phyloP scores from a whole-genome alignment of 2,797 vertebrate species.

The Rhinatrema bivittatum region DNA sequence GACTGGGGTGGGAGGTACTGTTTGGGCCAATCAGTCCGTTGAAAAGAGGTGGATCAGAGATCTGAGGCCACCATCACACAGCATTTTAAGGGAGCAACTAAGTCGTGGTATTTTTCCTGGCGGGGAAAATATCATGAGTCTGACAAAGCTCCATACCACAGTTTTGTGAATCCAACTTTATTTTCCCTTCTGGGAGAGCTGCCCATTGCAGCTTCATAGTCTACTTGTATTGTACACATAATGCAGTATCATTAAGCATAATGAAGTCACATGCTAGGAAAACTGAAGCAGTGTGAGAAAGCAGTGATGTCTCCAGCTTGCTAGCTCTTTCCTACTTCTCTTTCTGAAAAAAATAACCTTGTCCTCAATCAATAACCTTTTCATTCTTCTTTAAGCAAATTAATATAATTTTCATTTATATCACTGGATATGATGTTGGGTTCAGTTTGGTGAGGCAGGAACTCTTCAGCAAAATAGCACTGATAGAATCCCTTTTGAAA shows the following conservation, averaged over 20 bases:
- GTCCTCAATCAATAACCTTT: slow-evolving; percentile 12
- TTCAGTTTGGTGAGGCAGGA: slow-evolving; percentile 29
- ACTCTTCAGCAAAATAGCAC: slow-evolving; percentile 7
- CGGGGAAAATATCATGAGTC: too few relatives aligned
- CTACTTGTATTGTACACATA: slow-evolving; percentile 5
- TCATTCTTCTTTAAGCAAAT: slow-evolving; percentile 43
- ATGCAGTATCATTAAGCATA: slow-evolving; percentile 13
- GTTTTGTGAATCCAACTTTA: too few relatives aligned
- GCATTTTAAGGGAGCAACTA: too few relatives aligned
- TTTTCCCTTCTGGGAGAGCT: too few relatives aligned
- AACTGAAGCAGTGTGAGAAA: slow-evolving; percentile 1
- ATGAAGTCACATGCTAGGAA: background rate
- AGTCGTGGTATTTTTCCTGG: too few relatives aligned
- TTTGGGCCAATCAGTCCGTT: too few relatives aligned
- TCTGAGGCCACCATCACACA: too few relatives aligned
- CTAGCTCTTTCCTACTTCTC: slow-evolving; percentile 2
- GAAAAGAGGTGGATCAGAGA: too few relatives aligned
- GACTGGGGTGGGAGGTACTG: too few relatives aligned
- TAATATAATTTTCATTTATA: slow-evolving; percentile 38
- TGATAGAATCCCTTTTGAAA: slow-evolving; percentile 15
- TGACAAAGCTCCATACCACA: too few relatives aligned
- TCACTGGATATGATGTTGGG: slow-evolving; percentile 26
- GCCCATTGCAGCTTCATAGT: slow-evolving; percentile 1
- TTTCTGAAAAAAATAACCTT: slow-evolving; percentile 32
- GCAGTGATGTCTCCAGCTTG: slow-evolving; percentile 10